A percentile compares a stretch with the other conserved stretches of the same genome.
Conservation (phyloP, 2,797 vertebrate species). For the Cyprinodon diabolis region DNA sequence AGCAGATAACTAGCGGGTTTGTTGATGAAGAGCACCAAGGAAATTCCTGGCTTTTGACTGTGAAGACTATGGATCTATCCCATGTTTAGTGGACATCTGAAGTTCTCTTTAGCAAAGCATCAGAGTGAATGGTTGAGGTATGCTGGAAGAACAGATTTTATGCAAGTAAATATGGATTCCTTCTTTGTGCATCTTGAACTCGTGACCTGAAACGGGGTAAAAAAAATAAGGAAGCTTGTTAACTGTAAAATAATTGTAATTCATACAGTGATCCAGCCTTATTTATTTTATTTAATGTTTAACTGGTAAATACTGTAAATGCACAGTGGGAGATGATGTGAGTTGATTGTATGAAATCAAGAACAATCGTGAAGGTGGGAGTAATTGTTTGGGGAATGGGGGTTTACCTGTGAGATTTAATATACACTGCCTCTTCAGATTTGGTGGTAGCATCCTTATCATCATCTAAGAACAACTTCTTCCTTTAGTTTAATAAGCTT, state of each 20-base stretch:
- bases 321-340: constrained; percentile 67
- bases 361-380: constrained; percentile 56
- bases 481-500: constrained; percentile 23
- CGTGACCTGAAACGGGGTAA: constrained; percentile 45
- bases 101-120: constrained; percentile 39
- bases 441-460: constrained; percentile 24
- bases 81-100: constrained; percentile 54
- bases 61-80: constrained; percentile 66
- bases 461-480: constrained; percentile 20
- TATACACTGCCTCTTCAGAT: constrained; percentile 59
- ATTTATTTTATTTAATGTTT: constrained; percentile 60
- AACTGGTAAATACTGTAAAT: constrained; percentile 54
- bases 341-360: constrained; percentile 53
- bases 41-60: constrained; percentile 67
- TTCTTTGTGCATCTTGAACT: constrained; percentile 57
- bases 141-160: constrained; percentile 68
- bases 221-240: constrained; percentile 49
- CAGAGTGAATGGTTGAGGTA: constrained; percentile 41
- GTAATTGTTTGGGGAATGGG: constrained; percentile 42
- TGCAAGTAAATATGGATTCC: constrained; percentile 74
- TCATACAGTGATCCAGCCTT: constrained; percentile 70
- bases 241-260: constrained; percentile 54
- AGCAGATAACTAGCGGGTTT: constrained; percentile 91
- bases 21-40: constrained; percentile 49
- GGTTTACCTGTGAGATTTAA: constrained; percentile 37